Percentiles rank a stretch among this genome's conserved stretches.
Evolutionary conservation across 2,888 invertebrate genomes (phyloP).

Genomic region (Operophtera brumata): DNA sequence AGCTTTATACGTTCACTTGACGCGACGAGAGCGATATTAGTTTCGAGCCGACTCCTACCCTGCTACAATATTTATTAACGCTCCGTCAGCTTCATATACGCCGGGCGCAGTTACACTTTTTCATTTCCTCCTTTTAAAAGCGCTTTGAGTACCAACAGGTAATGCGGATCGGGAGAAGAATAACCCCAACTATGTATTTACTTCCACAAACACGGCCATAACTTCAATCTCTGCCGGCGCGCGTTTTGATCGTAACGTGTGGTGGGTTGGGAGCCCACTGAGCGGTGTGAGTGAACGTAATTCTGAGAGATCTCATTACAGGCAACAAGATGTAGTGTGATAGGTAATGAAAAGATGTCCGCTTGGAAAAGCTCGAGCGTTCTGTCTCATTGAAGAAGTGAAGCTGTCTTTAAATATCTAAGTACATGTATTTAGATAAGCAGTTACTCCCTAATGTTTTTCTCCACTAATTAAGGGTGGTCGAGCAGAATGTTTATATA

Average conservation of each 20-base stretch:
- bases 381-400: neutral
- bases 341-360: conserved; percentile 25
- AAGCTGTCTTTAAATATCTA: too few relatives aligned
- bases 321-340: conserved; percentile 24
- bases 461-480: conserved; percentile 15
- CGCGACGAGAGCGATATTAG: conserved; percentile 79
- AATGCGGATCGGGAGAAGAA: conserved; percentile 30
- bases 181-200: conserved; percentile 32
- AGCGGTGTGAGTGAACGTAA: conserved; percentile 29
- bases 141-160: conserved; percentile 43
- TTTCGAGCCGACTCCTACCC: conserved; percentile 74
- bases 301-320: conserved; percentile 32
- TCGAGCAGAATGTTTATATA: conserved; percentile 17
- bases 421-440: neutral
- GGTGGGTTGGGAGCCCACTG: conserved; percentile 23
- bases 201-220: conserved; percentile 30
- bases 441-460: neutral
- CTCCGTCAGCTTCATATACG: conserved; percentile 50
- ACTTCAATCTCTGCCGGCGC: conserved; percentile 26
- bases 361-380: conserved; percentile 16
- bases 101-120: conserved; percentile 41
- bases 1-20: conserved; percentile 81
- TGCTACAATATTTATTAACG: conserved; percentile 79
- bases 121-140: conserved; percentile 53
- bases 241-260: conserved; percentile 29